phyloP scores from a whole-genome alignment of 2,888 invertebrate genomes.

The Gandaritis pyraliata region DNA sequence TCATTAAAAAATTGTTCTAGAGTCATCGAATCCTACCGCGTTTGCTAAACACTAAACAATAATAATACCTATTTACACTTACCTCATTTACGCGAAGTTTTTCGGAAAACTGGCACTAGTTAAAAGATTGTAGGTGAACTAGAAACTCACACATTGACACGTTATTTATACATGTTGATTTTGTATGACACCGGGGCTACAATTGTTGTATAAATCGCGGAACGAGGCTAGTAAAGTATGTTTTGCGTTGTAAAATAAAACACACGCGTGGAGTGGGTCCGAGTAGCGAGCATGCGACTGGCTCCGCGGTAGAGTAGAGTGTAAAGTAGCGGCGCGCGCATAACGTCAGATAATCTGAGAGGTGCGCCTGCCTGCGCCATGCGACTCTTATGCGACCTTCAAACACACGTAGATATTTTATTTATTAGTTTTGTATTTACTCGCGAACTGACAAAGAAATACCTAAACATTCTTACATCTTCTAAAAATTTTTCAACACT shows the following conservation, averaged over 20 bases:
- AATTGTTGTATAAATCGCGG: slow-evolving; percentile 23
- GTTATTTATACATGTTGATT: slow-evolving; percentile 10
- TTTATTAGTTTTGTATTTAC: slow-evolving; percentile 34
- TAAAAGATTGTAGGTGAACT: background rate
- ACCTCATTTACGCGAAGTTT: slow-evolving; percentile 30
- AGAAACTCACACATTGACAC: slow-evolving; percentile 13
- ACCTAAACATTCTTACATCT: slow-evolving; percentile 40
- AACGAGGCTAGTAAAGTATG: slow-evolving; percentile 13
- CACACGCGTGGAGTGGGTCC: slow-evolving; percentile 26
- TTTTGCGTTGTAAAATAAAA: slow-evolving; percentile 2
- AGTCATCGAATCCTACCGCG: slow-evolving; percentile 19
- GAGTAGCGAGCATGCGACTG: slow-evolving; percentile 56
- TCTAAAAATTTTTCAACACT: slow-evolving; percentile 12
- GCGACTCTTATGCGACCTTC: slow-evolving; percentile 51
- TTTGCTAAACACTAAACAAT: slow-evolving; percentile 22
- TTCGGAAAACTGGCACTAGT: slow-evolving; percentile 10
- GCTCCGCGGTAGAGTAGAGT: background rate
- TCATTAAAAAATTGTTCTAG: slow-evolving; percentile 19
- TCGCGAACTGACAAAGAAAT: slow-evolving; percentile 16
- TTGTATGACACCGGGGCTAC: slow-evolving; percentile 13
- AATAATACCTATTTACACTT: slow-evolving; percentile 37
- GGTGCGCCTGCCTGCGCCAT: slow-evolving; percentile 51
- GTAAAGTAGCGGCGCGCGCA: slow-evolving; percentile 1
- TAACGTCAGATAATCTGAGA: slow-evolving; percentile 42
- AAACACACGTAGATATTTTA: slow-evolving; percentile 33